phyloP scores from a whole-genome alignment of 2,888 invertebrate species.

The Archaeoteleia sp. region DNA sequence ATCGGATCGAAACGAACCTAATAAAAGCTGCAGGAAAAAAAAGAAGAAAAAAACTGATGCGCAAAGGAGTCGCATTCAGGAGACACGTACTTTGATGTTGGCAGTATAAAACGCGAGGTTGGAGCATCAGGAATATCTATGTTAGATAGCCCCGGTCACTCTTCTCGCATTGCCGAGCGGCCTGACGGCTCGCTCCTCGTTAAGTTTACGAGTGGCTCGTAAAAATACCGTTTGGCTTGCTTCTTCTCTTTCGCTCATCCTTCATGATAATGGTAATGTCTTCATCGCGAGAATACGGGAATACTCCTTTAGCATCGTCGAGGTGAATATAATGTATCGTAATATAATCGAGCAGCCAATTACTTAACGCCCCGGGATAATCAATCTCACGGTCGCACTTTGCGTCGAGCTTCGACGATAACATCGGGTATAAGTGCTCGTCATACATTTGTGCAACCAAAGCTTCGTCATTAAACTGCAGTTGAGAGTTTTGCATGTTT shows the following conservation, averaged over 20 bases:
- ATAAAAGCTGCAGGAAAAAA: constrained; percentile 3
- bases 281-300: constrained; percentile 68
- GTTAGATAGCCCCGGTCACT: constrained; percentile 31
- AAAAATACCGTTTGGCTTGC: constrained; percentile 72
- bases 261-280: constrained; percentile 67
- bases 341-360: constrained; percentile 73
- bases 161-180: constrained; percentile 40
- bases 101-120: constrained; percentile 51
- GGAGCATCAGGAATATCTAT: constrained; percentile 31
- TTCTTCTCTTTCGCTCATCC: constrained; percentile 57
- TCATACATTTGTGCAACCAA: constrained; percentile 3
- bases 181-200: constrained; percentile 68
- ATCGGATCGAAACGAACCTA: background rate
- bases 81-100: constrained; percentile 47
- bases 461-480: background rate
- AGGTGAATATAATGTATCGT: constrained; percentile 72
- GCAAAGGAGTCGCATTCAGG: constrained; percentile 26
- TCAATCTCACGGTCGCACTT: constrained; percentile 62
- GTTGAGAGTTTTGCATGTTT: background rate
- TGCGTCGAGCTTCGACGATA: constrained; percentile 50
- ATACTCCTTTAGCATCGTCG: constrained; percentile 62
- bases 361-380: constrained; percentile 70
- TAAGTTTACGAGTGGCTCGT: constrained; percentile 75
- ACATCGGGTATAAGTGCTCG: constrained; percentile 32
- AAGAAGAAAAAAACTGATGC: constrained; percentile 11